Conservation (phyloP, 2,113 vertebrate genomes). For the Cromileptes altivelis region DNA sequence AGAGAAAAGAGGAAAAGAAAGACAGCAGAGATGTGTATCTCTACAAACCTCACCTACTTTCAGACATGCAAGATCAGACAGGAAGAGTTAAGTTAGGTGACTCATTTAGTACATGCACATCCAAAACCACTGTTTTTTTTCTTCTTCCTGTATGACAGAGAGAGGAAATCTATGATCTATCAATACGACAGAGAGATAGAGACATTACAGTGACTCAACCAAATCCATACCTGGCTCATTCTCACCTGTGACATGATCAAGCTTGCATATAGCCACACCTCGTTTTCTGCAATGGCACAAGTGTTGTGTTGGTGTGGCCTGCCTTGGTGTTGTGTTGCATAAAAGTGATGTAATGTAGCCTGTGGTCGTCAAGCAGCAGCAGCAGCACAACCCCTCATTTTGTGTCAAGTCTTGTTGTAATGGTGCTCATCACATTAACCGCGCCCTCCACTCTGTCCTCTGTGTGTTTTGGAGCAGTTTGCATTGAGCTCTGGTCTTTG, state of each 20-base stretch:
- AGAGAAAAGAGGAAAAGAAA: not conserved
- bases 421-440: not conserved
- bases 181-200: not conserved
- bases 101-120: not conserved
- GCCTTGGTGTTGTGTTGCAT: constrained; percentile 45
- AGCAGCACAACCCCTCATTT: constrained; percentile 14
- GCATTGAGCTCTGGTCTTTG: not conserved
- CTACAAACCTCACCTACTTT: not conserved
- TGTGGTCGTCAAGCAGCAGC: not conserved
- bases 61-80: not conserved
- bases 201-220: not conserved
- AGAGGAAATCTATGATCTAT: too few species aligned
- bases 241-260: constrained; percentile 27
- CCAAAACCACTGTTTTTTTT: not conserved
- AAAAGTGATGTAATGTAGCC: constrained; percentile 26
- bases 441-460: not conserved
- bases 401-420: constrained; percentile 6
- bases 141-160: not conserved
- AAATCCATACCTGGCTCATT: not conserved
- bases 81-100: constrained; percentile 1
- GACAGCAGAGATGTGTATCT: not conserved
- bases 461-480: not conserved
- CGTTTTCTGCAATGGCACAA: constrained; percentile 10
- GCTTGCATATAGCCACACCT: constrained; percentile 28
- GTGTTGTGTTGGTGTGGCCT: not conserved